Conservation (phyloP, 2,797 vertebrate genomes). For the Netta rufina region DNA sequence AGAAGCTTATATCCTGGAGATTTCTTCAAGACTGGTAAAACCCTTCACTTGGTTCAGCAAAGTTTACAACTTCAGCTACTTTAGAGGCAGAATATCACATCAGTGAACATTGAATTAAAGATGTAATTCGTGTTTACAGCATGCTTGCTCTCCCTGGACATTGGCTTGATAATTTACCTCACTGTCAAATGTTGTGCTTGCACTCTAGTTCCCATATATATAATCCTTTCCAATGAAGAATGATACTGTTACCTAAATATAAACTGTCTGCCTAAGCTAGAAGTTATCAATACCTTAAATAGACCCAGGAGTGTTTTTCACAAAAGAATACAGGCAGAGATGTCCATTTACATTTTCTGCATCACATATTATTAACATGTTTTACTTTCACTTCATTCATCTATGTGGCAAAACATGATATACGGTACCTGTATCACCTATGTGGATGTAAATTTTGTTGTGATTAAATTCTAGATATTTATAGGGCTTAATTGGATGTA, state of each 20-base stretch:
- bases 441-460: not conserved
- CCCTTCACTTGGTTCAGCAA: not conserved
- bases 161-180: conserved; percentile 39
- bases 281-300: conserved; percentile 28
- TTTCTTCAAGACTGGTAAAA: not conserved
- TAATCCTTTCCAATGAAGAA: conserved; percentile 21
- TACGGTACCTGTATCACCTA: not conserved
- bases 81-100: not conserved
- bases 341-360: not conserved
- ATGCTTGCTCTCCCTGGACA: not conserved
- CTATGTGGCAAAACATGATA: not conserved
- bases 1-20: not conserved
- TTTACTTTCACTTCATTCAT: not conserved
- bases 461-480: not conserved
- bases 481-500: not conserved
- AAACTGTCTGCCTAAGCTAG: conserved; percentile 7
- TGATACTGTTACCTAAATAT: not conserved
- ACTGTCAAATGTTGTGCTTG: not conserved
- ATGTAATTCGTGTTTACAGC: conserved; percentile 18
- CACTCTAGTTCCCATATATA: conserved; percentile 10
- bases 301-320: not conserved
- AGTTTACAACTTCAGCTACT: not conserved
- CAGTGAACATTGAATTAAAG: not conserved
- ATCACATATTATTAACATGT: not conserved
- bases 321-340: not conserved